These are phyloP conservation scores for Accipiter cooperii DNA, from an alignment of 2,113 vertebrate species.

Conservation along the genomic window DNA sequence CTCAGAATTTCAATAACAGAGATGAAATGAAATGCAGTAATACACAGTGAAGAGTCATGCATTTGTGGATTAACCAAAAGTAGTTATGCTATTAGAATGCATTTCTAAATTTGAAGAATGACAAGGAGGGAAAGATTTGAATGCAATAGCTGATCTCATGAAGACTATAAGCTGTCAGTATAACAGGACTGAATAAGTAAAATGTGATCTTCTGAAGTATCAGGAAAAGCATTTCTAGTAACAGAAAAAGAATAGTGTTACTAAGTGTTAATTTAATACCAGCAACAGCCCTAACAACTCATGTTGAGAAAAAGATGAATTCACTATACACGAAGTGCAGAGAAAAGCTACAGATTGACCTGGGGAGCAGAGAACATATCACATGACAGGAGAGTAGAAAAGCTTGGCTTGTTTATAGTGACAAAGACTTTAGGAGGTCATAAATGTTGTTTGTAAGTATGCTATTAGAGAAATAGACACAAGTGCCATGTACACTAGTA, in stretches of 20 bases:
- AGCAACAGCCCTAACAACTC: neutral
- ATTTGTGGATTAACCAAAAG: neutral
- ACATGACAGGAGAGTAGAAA: neutral
- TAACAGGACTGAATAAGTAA: neutral
- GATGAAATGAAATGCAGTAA: neutral
- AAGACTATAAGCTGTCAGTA: neutral
- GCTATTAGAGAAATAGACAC: neutral
- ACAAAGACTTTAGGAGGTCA: neutral
- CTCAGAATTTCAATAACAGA: neutral
- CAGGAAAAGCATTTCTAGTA: neutral
- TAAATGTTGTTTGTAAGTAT: neutral
- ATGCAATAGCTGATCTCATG: neutral
- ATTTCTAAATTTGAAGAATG: neutral
- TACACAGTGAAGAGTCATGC: neutral
- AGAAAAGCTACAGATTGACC: neutral
- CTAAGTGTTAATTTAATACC: neutral
- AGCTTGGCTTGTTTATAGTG: neutral
- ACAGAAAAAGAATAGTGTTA: neutral
- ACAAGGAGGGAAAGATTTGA: neutral
- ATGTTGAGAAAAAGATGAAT: neutral
- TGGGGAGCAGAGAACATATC: neutral
- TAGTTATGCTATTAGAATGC: neutral
- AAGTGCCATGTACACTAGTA: neutral
- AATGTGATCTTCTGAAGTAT: neutral
- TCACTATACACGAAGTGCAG: neutral